Conservation (phyloP, 2,113 vertebrate genomes). For the Leucosticte australis region DNA sequence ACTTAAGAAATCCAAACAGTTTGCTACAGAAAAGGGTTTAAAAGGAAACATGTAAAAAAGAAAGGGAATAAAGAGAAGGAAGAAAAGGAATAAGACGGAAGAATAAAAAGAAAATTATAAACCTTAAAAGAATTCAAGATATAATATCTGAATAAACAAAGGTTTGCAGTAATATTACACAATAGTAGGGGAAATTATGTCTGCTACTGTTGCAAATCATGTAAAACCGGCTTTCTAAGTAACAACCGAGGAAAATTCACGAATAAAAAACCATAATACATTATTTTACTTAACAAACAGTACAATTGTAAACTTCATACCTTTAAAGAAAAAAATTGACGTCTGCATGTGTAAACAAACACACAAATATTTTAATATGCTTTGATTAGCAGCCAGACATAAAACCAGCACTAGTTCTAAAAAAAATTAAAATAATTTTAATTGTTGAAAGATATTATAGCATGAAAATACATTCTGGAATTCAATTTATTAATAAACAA, state of each 20-base stretch:
- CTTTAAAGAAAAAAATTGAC: background rate
- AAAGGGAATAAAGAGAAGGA: background rate
- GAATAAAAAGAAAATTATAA: background rate
- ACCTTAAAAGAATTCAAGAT: background rate
- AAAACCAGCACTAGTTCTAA: constrained; percentile 28
- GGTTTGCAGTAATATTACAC: background rate
- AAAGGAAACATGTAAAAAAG: background rate
- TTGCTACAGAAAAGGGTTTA: background rate
- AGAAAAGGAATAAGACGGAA: background rate
- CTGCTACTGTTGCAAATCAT: background rate
- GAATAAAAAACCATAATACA: background rate
- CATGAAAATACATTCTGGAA: constrained; percentile 9
- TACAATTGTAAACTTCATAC: background rate
- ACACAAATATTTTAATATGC: background rate
- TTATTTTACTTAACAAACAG: background rate
- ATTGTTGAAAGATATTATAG: background rate
- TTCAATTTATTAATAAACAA: constrained; percentile 3
- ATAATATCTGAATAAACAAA: background rate
- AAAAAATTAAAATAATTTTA: background rate
- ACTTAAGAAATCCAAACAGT: background rate
- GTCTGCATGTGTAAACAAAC: background rate
- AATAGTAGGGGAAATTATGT: background rate
- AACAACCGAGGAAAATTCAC: background rate
- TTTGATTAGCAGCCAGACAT: background rate
- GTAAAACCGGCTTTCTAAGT: background rate